phyloP scores from a whole-genome alignment of 2,888 invertebrate genomes.

The Aplocera efformata region DNA sequence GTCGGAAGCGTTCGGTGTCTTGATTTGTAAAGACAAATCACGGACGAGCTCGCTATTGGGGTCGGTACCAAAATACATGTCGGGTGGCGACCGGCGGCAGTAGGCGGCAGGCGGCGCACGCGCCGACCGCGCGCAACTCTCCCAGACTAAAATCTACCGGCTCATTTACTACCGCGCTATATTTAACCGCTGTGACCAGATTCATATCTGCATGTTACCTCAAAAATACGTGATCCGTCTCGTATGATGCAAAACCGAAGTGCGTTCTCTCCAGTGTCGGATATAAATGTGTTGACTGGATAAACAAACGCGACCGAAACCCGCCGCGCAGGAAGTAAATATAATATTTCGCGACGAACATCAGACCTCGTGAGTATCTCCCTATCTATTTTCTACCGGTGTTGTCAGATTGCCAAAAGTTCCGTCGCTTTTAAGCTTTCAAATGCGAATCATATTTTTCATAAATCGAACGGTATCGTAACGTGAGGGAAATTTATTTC shows the following conservation, averaged over 20 bases:
- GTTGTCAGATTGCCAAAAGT: constrained; percentile 71
- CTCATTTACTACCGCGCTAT: constrained; percentile 70
- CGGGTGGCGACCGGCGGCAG: constrained; percentile 65
- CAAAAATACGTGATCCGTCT: constrained; percentile 62
- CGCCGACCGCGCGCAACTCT: constrained; percentile 68
- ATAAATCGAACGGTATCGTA: constrained; percentile 37
- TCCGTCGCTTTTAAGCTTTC: constrained; percentile 41
- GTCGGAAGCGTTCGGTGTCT: constrained; percentile 69
- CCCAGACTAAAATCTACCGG: constrained; percentile 60
- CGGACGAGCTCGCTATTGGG: constrained; percentile 74
- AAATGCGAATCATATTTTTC: constrained; percentile 39
- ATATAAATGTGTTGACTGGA: constrained; percentile 48
- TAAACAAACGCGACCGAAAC: constrained; percentile 43
- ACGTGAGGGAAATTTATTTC: constrained; percentile 54
- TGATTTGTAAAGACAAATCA: constrained; percentile 75
- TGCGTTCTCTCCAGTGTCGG: constrained; percentile 46
- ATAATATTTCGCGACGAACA: constrained; percentile 49
- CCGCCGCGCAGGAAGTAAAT: constrained; percentile 56
- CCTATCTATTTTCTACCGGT: constrained; percentile 60
- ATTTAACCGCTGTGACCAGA: constrained; percentile 74
- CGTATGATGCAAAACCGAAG: constrained; percentile 64
- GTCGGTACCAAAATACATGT: constrained; percentile 78
- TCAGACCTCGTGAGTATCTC: constrained; percentile 66
- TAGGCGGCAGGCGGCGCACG: constrained; percentile 74
- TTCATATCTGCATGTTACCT: constrained; percentile 69